A percentile compares a stretch with the other conserved stretches of the same genome.
Evolutionary conservation across 1,140 invertebrate species (phyloP).

Genomic region (Drosophila bocqueti): DNA sequence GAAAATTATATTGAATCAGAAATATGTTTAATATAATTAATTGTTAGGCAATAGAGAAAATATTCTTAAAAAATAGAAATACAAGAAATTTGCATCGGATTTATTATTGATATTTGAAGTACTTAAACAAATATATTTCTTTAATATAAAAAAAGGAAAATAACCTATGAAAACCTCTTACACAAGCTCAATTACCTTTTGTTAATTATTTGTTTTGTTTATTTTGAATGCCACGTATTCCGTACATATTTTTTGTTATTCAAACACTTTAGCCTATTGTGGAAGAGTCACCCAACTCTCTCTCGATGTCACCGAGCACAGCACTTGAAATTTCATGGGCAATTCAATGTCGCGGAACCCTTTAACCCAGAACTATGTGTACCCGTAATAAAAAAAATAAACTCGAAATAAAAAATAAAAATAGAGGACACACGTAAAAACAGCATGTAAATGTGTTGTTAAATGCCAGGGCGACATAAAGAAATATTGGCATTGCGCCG

Average conservation of each 20-base stretch:
- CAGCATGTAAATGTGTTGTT: conserved; percentile 76
- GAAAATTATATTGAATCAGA: background rate
- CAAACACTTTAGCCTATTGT: conserved; percentile 8
- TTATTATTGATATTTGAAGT: background rate
- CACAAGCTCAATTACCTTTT: background rate
- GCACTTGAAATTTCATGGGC: conserved; percentile 55
- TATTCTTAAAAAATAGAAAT: background rate
- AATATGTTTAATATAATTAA: background rate
- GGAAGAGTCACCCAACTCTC: conserved; percentile 3
- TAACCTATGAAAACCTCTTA: background rate
- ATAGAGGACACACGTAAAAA: conserved; percentile 25
- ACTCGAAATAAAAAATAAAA: conserved; percentile 35
- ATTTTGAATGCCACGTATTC: background rate
- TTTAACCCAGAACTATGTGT: conserved; percentile 17
- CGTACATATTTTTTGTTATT: conserved; percentile 3
- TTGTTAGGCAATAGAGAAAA: background rate
- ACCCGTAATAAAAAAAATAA: background rate
- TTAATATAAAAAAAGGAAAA: background rate
- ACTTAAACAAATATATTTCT: background rate
- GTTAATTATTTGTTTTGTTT: conserved; percentile 7
- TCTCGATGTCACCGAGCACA: conserved; percentile 3
- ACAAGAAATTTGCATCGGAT: too few relatives aligned
- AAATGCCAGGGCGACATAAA: conserved; percentile 65
- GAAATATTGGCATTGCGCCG: conserved; percentile 62
- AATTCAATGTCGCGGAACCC: conserved; percentile 26